Percentiles rank a stretch among this genome's conserved stretches.
Conservation (phyloP, 2,113 vertebrate species). For the Lamprologus callipterus region DNA sequence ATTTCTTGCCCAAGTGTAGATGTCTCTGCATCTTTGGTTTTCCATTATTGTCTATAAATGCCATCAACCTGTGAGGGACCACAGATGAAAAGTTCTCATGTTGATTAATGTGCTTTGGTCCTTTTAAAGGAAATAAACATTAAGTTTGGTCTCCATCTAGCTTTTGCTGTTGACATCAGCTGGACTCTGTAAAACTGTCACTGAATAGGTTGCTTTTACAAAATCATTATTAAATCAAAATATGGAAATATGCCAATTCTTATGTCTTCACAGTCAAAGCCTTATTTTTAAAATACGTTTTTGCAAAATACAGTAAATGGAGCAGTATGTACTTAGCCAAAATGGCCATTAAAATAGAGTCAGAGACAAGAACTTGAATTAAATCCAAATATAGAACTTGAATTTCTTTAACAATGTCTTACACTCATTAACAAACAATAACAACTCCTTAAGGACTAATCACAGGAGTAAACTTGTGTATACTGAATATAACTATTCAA, state of each 20-base stretch:
- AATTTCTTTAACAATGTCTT: background rate
- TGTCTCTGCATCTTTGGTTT: background rate
- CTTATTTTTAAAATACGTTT: fast-evolving
- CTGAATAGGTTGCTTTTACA: background rate
- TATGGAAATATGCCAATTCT: background rate
- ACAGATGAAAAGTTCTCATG: background rate
- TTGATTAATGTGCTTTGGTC: background rate
- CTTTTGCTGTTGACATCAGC: background rate
- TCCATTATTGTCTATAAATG: background rate
- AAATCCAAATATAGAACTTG: background rate
- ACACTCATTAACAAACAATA: background rate
- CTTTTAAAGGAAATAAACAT: background rate
- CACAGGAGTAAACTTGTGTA: conserved; percentile 20
- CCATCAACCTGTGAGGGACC: background rate
- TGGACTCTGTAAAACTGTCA: background rate
- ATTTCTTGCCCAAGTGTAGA: background rate
- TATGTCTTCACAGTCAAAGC: background rate
- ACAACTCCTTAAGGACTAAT: conserved; percentile 20
- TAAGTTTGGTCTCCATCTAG: background rate
- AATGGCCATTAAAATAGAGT: background rate
- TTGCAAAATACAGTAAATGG: background rate
- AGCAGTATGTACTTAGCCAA: background rate
- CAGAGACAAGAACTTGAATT: background rate
- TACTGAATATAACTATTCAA: background rate
- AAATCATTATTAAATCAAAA: background rate